Base-by-base conservation (phyloP, 2,888 invertebrate genomes). In the Disparrhopalites patrizii region DNA sequence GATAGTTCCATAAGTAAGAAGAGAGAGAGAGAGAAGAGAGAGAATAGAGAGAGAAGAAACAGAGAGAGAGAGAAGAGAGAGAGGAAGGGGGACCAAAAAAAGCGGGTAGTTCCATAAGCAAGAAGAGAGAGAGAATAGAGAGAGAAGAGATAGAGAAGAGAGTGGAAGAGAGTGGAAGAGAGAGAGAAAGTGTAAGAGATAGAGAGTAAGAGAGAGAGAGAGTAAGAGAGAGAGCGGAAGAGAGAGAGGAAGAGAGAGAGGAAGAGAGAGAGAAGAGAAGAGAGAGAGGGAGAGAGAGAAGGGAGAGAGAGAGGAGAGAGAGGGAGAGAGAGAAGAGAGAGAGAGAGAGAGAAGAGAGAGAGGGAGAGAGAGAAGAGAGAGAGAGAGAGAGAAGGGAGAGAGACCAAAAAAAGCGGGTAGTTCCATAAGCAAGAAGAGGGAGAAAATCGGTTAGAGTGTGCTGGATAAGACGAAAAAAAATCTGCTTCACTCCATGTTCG, bases 401-500 rank as follows among this genome's bases (percentile, higher is more conserved):
- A 52, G 38, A 30, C 38, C 51, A 18, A 15, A 28, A n/a, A 15
- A n/a, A 20, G 13, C 4, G 20, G n/a, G n/a, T n/a, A n/a, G n/a
- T n/a, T n/a, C n/a, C n/a, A n/a, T n/a, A n/a, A n/a, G n/a, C n/a
- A 20, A 43, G 20, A 43, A 43, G n/a, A 20, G n/a, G n/a, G 51
- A 52, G 36, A 25, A 52, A 61, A 51, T 51, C 61, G 25, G 20
- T 30, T 36, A 4, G 10, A 18, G 31, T 20, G 18, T n/a, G n/a
- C n/a, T n/a, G n/a, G n/a, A n/a, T n/a, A n/a, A n/a, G n/a, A n/a
- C n/a, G n/a, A n/a, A 31, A 55, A 28, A 28, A 55, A 31, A 20
- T 55, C 36, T 38, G 33, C 38, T 61, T 43, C 20, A 40, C 28
- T 61, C 61, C 61, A 61, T 61, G 61, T 61, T 61, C 50, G 61